Evolutionary conservation across 2,888 invertebrate species (phyloP).

Genomic region (Cephalotes varians): DNA sequence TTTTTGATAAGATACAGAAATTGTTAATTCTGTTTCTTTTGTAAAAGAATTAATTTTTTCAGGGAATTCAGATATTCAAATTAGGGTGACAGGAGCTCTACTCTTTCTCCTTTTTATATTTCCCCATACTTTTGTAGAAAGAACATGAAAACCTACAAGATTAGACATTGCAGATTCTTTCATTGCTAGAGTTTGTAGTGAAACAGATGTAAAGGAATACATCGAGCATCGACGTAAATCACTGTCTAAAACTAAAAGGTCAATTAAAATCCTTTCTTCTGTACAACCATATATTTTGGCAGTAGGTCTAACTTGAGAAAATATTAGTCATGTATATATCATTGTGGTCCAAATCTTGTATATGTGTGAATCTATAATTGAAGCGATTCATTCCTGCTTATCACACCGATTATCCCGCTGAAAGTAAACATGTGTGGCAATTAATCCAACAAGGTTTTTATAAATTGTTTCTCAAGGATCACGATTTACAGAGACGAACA

Average conservation of each 20-base stretch:
- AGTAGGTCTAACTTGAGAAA: neutral
- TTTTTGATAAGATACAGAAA: too few species aligned
- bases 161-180: neutral
- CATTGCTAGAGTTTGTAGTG: slow-evolving; percentile 4
- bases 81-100: neutral
- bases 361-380: neutral
- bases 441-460: slow-evolving; percentile 26
- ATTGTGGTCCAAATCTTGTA: neutral
- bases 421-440: slow-evolving; percentile 17
- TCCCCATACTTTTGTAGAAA: neutral
- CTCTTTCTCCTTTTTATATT: neutral
- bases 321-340: neutral
- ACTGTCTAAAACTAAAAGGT: neutral
- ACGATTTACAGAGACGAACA: neutral
- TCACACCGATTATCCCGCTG: slow-evolving; percentile 8
- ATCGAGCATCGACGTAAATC: slow-evolving; percentile 32
- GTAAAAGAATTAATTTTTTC: neutral
- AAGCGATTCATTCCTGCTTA: neutral
- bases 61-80: neutral
- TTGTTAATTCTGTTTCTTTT: too few species aligned
- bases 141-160: slow-evolving; percentile 2
- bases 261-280: too few species aligned
- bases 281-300: slow-evolving; percentile 1
- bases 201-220: neutral
- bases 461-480: neutral